Evolutionary conservation across 2,797 vertebrate genomes (phyloP), one percentile per base, ranked within the genome.

Genomic region (Chrosomus eos): DNA sequence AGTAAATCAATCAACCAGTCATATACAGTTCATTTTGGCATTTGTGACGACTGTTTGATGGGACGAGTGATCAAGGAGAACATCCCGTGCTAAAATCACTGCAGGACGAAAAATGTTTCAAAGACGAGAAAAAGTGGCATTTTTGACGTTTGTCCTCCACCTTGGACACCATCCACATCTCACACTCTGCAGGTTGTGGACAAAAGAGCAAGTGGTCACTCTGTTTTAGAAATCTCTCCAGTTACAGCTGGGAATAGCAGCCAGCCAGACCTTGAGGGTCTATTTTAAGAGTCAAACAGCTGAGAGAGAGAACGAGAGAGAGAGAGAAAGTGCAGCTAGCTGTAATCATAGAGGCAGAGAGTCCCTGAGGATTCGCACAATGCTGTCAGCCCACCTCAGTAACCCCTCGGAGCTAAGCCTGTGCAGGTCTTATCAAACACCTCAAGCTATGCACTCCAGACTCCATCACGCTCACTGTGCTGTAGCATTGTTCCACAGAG

Each of bases 271-370:
- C 88, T 90, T 83, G 86, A 86, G 76, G 81, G 55, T 72, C 88
- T 90, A 90, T 88, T 90, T 88, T 81, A 78, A 87, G 86, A 84
- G 66, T 48, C 58, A 81, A 81, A 86, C 88, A 90, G 89, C 89
- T 89, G 89, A 88, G 80, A 64, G 62, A 45, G 72, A 58, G 62
- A 48, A 1, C 1, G 53, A 45, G 1, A 19, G 66, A 66, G 70
- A 83, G 76, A 81, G 68, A 53, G 58, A 72, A 60, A 62, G 64
- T 28, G 73, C 73, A 83, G 73, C 26, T 51, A 84, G 74, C 64
- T 77, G 74, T 84, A 84, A 77, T 77, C 73, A 84, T 78, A 45
- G 74, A 45, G 82, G 82, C 64, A 83, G 82, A 67, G 48, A 68
- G 82, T 77, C 73, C 82, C 82, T 67, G 62, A 83, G 82, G 82